Evolutionary conservation across 1,140 invertebrate genomes (phyloP).

Genomic region (Temnothorax curvispinosus): DNA sequence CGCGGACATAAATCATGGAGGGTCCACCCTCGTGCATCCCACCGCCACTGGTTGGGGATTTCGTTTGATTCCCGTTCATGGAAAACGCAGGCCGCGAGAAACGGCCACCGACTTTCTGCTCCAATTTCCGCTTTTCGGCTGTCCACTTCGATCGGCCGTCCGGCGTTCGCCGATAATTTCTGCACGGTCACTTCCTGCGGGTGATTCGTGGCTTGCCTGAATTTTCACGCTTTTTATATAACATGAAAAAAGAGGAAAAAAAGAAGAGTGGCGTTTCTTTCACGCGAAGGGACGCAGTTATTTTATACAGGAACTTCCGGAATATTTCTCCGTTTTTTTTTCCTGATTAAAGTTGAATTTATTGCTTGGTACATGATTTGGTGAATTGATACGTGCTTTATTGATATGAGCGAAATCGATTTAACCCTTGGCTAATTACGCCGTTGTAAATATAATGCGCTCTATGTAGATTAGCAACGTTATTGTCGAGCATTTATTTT

Average conservation of each 20-base stretch:
- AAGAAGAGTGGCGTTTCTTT: background rate
- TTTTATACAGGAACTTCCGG: background rate
- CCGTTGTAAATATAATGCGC: background rate
- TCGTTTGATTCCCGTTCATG: constrained; percentile 66
- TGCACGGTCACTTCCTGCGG: constrained; percentile 6
- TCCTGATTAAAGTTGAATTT: background rate
- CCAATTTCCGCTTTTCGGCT: constrained; percentile 69
- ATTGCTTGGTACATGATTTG: background rate
- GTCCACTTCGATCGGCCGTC: constrained; percentile 18
- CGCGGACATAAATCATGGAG: constrained; percentile 79
- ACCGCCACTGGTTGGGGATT: constrained; percentile 58
- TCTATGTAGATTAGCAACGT: background rate
- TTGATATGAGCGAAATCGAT: constrained; percentile 12
- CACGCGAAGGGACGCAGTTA: background rate
- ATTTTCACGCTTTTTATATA: constrained; percentile 38
- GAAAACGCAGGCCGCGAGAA: constrained; percentile 48
- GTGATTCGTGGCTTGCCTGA: constrained; percentile 14
- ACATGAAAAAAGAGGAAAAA: background rate
- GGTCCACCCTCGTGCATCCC: constrained; percentile 62
- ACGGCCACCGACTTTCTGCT: constrained; percentile 56
- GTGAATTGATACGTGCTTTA: background rate
- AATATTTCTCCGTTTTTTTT: constrained; percentile 14
- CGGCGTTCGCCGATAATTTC: constrained; percentile 57
- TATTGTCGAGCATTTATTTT: constrained; percentile 15
- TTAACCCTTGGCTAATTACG: background rate